A percentile compares a stretch with the other conserved stretches of the same genome.
Evolutionary conservation across 2,113 vertebrate genomes (phyloP).

Genomic region (Tachysurus fulvidraco): DNA sequence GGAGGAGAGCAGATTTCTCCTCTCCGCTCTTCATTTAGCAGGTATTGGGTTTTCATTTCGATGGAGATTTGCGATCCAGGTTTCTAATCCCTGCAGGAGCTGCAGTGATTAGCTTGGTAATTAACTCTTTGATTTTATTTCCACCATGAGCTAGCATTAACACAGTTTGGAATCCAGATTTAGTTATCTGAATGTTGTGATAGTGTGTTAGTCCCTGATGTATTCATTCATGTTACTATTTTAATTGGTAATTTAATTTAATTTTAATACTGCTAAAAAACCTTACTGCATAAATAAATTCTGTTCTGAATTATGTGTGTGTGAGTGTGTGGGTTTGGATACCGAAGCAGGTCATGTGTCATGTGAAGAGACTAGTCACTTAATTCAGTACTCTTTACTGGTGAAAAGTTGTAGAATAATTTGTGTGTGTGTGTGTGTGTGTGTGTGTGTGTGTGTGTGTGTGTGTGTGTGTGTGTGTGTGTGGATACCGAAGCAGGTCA

Average conservation of each 20-base stretch:
- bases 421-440: no score
- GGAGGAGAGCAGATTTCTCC: not conserved
- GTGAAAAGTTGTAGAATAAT: no score
- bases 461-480: no score
- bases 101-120: constrained; percentile 55
- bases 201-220: constrained; percentile 57
- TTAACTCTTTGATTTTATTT: constrained; percentile 59
- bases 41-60: constrained; percentile 51
- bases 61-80: constrained; percentile 49
- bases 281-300: no score
- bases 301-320: no score
- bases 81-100: constrained; percentile 53
- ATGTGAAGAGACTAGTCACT: no score
- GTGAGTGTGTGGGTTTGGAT: no score
- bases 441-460: no score
- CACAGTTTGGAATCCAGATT: constrained; percentile 36
- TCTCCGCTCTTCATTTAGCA: constrained; percentile 47
- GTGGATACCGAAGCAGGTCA: no score
- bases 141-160: constrained; percentile 40
- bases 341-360: no score
- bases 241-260: constrained; percentile 44
- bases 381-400: no score
- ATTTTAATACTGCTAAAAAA: no score
- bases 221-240: constrained; percentile 49
- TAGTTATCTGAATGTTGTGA: constrained; percentile 53